phyloP scores from a whole-genome alignment of 2,888 invertebrate genomes.

The Yponomeuta evonymella region DNA sequence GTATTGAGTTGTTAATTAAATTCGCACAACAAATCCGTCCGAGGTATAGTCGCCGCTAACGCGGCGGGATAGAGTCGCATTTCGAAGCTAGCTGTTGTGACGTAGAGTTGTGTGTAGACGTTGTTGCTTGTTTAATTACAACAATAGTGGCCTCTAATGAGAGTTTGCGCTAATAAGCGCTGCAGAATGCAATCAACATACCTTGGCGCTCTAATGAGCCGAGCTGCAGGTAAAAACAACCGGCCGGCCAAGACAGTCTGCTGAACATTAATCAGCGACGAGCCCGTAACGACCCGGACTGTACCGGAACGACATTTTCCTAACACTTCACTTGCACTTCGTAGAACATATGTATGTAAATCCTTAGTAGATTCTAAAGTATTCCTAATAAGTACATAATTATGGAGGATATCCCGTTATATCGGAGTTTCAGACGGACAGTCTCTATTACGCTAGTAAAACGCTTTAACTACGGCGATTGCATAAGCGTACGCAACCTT shows the following conservation, averaged over 20 bases:
- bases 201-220: constrained; percentile 73
- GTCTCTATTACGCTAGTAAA: background rate
- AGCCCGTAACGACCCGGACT: constrained; percentile 12
- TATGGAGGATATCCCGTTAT: background rate
- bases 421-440: background rate
- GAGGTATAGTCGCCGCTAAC: constrained; percentile 34
- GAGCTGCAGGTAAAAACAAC: constrained; percentile 72
- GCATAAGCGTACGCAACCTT: background rate
- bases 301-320: constrained; percentile 10
- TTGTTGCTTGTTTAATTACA: constrained; percentile 73
- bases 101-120: constrained; percentile 28
- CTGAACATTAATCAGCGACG: constrained; percentile 70
- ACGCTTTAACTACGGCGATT: background rate
- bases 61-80: constrained; percentile 41
- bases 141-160: constrained; percentile 75
- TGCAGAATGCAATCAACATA: constrained; percentile 75
- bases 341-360: background rate
- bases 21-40: constrained; percentile 55
- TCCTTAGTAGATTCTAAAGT: background rate
- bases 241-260: constrained; percentile 66
- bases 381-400: no score
- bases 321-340: constrained; percentile 5
- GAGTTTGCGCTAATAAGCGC: constrained; percentile 75
- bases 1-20: constrained; percentile 74
- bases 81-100: constrained; percentile 29